Base-by-base conservation (phyloP, 2,797 vertebrate genomes). In the Megalops cyprinoides region DNA sequence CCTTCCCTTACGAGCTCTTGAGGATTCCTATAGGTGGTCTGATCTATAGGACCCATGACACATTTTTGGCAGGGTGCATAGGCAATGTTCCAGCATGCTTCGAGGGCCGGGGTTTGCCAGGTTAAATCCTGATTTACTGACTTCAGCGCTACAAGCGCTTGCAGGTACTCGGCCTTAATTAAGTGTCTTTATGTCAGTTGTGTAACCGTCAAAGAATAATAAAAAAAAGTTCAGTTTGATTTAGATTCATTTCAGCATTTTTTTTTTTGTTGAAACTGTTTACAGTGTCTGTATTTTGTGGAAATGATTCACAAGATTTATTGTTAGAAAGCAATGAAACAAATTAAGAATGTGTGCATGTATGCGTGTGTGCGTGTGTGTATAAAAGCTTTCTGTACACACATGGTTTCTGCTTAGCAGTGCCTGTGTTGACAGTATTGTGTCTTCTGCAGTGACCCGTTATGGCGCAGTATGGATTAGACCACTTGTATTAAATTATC, bases 11-110 rank as follows among this genome's bases (percentile, higher is more conserved):
- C 18, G 2, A 18, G 51, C 18, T 53, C 12, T 3, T n/a, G 23
- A 31, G 25, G 2, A 84, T 55, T 85, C 87, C 84, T 82, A 0
- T 78, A 69, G 18, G 80, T 73, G 5, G 88, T 74, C 28, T 58
- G 88, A 85, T 91, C 90, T 90, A 82, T 87, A 88, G 85, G 89
- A 91, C 92, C 87, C 81, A 82, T 87, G 93, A 93, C 93, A 94
- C 88, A 92, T 95, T 95, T 96, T 96, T 97, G 96, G 96, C 95
- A 95, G 87, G 31, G 80, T 83, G 44, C 87, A 82, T 73, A 85
- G 91, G 91, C 91, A 94, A 85, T 37, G 91, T 94, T 92, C 91
- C 92, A 94, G 91, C 93, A 91, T 91, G 94, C 94, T 94, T 91
- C 62, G 77, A 85, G 84, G 82, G 82, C 90, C 87, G 76, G 58